Evolutionary conservation across 2,797 vertebrate genomes (phyloP), one percentile per base, ranked within the genome.

Genomic region (Borostomias antarcticus): DNA sequence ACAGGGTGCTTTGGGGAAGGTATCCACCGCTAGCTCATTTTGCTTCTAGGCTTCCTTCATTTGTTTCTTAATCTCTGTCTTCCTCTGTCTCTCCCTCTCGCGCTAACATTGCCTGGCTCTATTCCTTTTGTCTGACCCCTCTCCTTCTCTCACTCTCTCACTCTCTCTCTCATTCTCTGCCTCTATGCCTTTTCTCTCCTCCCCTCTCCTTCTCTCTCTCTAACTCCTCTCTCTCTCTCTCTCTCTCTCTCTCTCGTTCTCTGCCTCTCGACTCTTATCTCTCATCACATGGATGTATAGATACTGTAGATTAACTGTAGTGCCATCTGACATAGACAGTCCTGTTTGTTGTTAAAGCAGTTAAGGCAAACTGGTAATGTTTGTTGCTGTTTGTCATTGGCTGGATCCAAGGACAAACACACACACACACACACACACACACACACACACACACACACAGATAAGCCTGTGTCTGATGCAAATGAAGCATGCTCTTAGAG

Each of bases 391-490:
- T 82, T 82, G 68, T 75, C 50, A 58, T 33, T 35, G 53, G 52
- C 61, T 57, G 68, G 78, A 84, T 85, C 76, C 77, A 84, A 81
- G 77, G 80, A 75, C 77, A 82, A 76, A 69, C 8, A 40, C 2
- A 8, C 33, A 37, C 2, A 40, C 37, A 40, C 37, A 40, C 37
- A 40, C 11, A 40, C 11, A 7, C 37, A 11, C 17, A 15, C 37
- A 40, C 1, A 51, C 23, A 51, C 48, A 51, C 19, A 21, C 21
- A 51, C 48, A 51, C 70, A 19, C 54, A 43, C 67, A 71, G 70
- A 78, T 73, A 66, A 81, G 68, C 76, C 28, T 0, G 30, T 0
- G 30, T 67, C 43, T 45, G 68, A 80, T 85, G 73, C 73, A 78
- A 82, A 85, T 84, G 64, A 81, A 66, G 54, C 40, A 62, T 62